phyloP scores from a whole-genome alignment of 1,140 invertebrate genomes.

The Neodiprion virginianus region DNA sequence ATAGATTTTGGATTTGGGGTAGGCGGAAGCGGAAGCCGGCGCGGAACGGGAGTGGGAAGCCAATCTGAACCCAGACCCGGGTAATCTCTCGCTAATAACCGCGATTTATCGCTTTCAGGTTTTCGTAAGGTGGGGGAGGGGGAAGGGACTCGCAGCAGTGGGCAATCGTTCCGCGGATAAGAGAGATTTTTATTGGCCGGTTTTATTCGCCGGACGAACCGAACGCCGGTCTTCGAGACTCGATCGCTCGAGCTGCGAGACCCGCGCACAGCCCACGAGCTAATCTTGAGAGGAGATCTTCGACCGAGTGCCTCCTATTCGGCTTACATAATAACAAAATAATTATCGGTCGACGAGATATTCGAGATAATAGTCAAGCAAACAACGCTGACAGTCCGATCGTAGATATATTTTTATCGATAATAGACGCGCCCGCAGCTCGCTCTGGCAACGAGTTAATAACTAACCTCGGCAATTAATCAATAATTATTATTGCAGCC shows the following conservation, averaged over 20 bases:
- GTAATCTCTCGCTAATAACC: constrained; percentile 62
- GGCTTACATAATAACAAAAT: constrained; percentile 1
- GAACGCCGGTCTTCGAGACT: too few species aligned
- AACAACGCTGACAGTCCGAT: neutral
- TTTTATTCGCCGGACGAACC: too few species aligned
- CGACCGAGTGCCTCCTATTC: too few species aligned
- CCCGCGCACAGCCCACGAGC: too few species aligned
- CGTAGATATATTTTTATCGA: neutral
- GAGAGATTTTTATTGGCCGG: neutral
- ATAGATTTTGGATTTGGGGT: constrained; percentile 57
- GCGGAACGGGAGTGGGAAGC: constrained; percentile 19
- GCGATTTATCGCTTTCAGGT: constrained; percentile 53
- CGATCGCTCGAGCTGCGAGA: too few species aligned
- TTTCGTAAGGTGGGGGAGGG: constrained; percentile 9
- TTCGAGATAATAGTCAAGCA: neutral
- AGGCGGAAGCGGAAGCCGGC: constrained; percentile 6
- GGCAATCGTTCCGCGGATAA: neutral
- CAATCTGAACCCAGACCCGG: constrained; percentile 52
- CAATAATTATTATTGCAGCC: too few species aligned
- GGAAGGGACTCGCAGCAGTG: too few species aligned
- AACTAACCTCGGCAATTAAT: too few species aligned
- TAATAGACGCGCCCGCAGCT: neutral
- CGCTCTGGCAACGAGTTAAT: too few species aligned
- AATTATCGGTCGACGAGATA: neutral
- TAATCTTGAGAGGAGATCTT: neutral